Base-by-base conservation (phyloP, 1,140 invertebrate species). In the Pseudomyrmex flavicornis region DNA sequence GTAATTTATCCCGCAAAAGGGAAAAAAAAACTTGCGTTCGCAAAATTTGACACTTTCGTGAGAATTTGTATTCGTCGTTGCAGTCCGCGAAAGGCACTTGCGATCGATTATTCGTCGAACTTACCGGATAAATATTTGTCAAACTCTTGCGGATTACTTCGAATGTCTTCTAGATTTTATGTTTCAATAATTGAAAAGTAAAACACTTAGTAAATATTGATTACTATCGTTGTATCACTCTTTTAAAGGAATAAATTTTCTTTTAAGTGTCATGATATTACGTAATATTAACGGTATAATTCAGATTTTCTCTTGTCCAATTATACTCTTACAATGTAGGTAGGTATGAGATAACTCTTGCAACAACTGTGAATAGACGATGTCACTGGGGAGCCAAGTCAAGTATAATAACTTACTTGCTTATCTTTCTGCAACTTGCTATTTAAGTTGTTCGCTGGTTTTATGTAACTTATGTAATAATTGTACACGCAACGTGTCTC, bases 1-100 rank as follows among this genome's bases (percentile, higher is more conserved):
- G 66, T 80, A 80, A 80, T 80, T 80, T 80, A 70, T 80, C 56
- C 54, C 54, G 44, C 52, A 66, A 22, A 80, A 70, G 72, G 72
- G 66, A 59, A 80, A 80, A 80, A 80, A 80, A 72, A 80, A 58
- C 17, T 12, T 9, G 54, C 66, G 66, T 50, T 72, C 66, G 76
- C 22, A 72, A 59, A 80, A 80, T 80, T 80, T 72, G 66, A 72
- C 66, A 35, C 35, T 35, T 35, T 35, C 0, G 54, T 80, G 76
- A 66, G 66, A 80, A 80, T 72, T 70, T 52, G 54, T 35, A 12
- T 52, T 35, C 46, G 54, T 22, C 15, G 13, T 68, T 26, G 35
- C 48, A 66, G 13, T 79, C 20, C 66, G 66, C 13, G 35, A 20
- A 20, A 68, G 5, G 35, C 50, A 77, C 44, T 72, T 80, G 15